Evolutionary conservation across 2,888 invertebrate genomes (phyloP).

Genomic region (Ichneumoninae sp.): DNA sequence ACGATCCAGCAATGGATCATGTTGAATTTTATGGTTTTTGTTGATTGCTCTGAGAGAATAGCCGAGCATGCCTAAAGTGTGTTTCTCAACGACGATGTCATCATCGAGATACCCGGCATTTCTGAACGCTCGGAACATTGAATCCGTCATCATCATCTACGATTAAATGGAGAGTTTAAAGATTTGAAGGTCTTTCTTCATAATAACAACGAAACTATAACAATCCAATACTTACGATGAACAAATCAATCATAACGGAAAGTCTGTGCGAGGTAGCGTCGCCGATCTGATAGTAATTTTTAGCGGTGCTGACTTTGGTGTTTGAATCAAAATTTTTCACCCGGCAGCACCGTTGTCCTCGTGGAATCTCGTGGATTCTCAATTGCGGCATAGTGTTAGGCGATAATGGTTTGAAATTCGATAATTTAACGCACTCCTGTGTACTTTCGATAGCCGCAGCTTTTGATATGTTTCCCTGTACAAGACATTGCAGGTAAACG

Average conservation of each 20-base stretch:
- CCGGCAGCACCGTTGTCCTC: slow-evolving; percentile 88
- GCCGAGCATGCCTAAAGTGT: not conserved
- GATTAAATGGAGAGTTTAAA: not conserved
- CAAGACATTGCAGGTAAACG: slow-evolving; percentile 89
- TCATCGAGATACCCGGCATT: not conserved
- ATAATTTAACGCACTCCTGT: slow-evolving; percentile 86
- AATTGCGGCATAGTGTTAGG: slow-evolving; percentile 85
- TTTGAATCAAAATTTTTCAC: slow-evolving; percentile 90
- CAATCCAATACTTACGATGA: slow-evolving; percentile 87
- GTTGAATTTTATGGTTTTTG: not conserved
- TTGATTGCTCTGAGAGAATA: not conserved
- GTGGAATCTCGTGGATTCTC: slow-evolving; percentile 88
- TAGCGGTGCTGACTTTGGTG: slow-evolving; percentile 92
- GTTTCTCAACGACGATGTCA: not conserved
- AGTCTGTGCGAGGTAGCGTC: slow-evolving; percentile 87
- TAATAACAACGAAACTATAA: not conserved
- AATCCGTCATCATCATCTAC: not conserved
- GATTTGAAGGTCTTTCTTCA: not conserved
- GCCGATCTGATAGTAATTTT: slow-evolving; percentile 95
- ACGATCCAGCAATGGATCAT: not conserved
- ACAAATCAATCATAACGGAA: slow-evolving; percentile 89
- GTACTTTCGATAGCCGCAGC: slow-evolving; percentile 87
- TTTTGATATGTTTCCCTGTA: slow-evolving; percentile 92
- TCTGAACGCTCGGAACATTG: not conserved
- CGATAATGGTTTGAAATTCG: slow-evolving; percentile 86